These are phyloP conservation scores for Percina caprodes DNA, from an alignment of 2,113 vertebrate species.

Conservation along the genomic window DNA sequence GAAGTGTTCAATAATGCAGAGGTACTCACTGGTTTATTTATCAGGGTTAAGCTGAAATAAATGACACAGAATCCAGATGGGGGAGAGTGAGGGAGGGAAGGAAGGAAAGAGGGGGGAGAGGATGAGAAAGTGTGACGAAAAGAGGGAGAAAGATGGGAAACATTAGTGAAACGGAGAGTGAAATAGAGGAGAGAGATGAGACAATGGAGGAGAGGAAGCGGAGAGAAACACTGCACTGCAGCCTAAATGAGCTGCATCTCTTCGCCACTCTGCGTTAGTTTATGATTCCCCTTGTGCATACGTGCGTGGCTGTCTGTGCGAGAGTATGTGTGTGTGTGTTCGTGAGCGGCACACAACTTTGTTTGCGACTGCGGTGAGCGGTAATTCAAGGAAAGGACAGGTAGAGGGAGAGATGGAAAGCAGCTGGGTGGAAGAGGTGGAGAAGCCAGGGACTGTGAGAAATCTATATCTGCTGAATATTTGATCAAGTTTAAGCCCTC, in stretches of 20 bases:
- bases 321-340: background rate
- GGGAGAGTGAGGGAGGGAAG: constrained; percentile 20
- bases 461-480: constrained; percentile 84
- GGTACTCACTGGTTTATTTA: constrained; percentile 79
- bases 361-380: constrained; percentile 44
- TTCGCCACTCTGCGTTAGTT: constrained; percentile 43
- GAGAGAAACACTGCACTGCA: constrained; percentile 65
- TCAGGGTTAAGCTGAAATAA: constrained; percentile 84
- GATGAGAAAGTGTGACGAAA: constrained; percentile 32
- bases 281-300: constrained; percentile 56
- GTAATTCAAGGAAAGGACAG: constrained; percentile 2
- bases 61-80: constrained; percentile 68
- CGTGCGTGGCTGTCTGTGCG: constrained; percentile 18
- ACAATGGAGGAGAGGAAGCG: constrained; percentile 59
- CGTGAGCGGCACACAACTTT: constrained; percentile 31
- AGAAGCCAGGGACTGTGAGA: constrained; percentile 72
- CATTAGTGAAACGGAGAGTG: constrained; percentile 43
- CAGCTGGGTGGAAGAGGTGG: constrained; percentile 60
- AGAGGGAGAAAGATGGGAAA: constrained; percentile 42
- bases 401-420: constrained; percentile 43
- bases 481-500: constrained; percentile 78
- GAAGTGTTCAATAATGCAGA: constrained; percentile 78
- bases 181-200: constrained; percentile 57
- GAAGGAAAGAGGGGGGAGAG: constrained; percentile 11
- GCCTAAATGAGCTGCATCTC: constrained; percentile 70